Conservation (phyloP, 2,113 vertebrate species). For the Notothenia rossii region DNA sequence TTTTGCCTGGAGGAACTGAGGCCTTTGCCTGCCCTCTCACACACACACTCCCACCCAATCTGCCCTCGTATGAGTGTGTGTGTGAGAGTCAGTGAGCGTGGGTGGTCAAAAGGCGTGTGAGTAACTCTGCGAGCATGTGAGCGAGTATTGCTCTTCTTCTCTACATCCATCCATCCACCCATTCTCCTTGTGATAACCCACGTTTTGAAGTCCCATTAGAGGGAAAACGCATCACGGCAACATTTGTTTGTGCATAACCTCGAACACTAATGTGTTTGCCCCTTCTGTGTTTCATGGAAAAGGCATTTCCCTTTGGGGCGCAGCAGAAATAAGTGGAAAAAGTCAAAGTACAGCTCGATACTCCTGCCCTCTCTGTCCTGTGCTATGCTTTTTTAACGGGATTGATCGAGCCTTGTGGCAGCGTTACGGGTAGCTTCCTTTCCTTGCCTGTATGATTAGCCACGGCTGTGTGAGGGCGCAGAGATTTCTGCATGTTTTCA, state of each 20-base stretch:
- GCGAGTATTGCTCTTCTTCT: slow-evolving; percentile 11
- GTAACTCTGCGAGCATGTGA: slow-evolving; percentile 44
- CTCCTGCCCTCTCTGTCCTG: slow-evolving; percentile 42
- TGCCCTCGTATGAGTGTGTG: slow-evolving; percentile 40
- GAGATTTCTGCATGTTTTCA: slow-evolving; percentile 70
- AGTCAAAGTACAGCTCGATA: slow-evolving; percentile 50
- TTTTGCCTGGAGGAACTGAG: slow-evolving; percentile 59
- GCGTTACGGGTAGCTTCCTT: slow-evolving; percentile 45
- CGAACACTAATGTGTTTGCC: slow-evolving; percentile 45
- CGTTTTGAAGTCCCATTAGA: slow-evolving; percentile 44
- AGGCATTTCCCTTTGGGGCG: slow-evolving; percentile 32
- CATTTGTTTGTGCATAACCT: slow-evolving; percentile 59
- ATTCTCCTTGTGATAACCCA: background rate
- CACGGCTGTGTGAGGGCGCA: slow-evolving; percentile 37
- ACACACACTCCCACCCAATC: slow-evolving; percentile 65
- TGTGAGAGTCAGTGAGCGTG: slow-evolving; percentile 35
- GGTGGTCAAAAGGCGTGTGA: slow-evolving; percentile 54
- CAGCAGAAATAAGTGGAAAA: slow-evolving; percentile 42
- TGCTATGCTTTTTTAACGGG: slow-evolving; percentile 51
- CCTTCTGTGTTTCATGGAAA: slow-evolving; percentile 32
- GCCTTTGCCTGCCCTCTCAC: slow-evolving; percentile 68
- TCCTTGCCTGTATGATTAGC: slow-evolving; percentile 55
- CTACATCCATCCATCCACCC: slow-evolving; percentile 4
- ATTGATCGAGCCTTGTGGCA: slow-evolving; percentile 56
- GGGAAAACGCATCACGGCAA: slow-evolving; percentile 17